These are phyloP conservation scores for Tylochromis polylepis DNA, from an alignment of 2,113 vertebrate species.

Conservation along the genomic window DNA sequence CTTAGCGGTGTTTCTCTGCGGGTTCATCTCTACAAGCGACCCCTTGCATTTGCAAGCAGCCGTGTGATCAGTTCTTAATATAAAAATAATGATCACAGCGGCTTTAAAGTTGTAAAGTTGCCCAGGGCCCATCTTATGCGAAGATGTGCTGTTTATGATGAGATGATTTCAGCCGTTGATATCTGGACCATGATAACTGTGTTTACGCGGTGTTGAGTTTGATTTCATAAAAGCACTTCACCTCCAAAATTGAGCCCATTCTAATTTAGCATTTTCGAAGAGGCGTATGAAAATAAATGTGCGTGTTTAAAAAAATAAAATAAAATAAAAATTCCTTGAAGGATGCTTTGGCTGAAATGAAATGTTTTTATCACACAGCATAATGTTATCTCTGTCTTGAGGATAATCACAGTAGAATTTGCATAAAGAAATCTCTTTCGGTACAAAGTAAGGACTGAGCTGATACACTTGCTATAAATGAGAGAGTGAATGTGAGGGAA, in stretches of 20 bases:
- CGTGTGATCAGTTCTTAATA: background rate
- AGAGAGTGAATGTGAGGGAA: background rate
- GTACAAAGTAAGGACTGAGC: background rate
- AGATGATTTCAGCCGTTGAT: background rate
- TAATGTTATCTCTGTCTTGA: background rate
- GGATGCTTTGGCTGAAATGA: background rate
- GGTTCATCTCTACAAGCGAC: background rate
- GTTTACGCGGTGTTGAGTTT: background rate
- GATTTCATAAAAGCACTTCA: constrained; percentile 1
- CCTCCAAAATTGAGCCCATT: background rate
- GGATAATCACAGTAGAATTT: background rate
- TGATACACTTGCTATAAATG: background rate
- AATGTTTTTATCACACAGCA: background rate
- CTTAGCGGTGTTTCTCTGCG: background rate
- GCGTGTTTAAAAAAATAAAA: background rate
- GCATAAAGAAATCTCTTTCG: background rate
- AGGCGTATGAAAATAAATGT: background rate
- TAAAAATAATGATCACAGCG: background rate
- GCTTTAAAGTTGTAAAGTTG: background rate
- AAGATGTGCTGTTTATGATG: background rate
- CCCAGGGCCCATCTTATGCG: background rate
- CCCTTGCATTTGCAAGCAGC: background rate
- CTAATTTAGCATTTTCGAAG: constrained; percentile 1
- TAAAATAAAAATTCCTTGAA: background rate
- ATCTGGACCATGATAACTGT: background rate